Conservation (phyloP, 2,113 vertebrate species). For the Hyaena hyaena region DNA sequence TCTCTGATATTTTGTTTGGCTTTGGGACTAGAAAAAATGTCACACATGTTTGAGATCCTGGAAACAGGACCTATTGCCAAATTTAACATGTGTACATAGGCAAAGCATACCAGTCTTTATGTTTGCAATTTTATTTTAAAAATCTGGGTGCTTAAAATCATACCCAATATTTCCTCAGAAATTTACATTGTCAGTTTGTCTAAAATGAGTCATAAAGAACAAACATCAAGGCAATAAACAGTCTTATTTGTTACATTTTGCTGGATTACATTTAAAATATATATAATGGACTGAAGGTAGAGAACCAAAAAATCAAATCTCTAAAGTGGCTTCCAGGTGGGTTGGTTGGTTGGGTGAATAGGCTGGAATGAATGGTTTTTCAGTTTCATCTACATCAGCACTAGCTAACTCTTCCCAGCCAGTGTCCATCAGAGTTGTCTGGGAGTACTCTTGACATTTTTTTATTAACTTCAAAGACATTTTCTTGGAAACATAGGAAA, state of each 20-base stretch:
- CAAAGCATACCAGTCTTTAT: background rate
- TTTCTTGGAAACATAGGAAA: background rate
- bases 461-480: background rate
- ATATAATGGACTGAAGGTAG: background rate
- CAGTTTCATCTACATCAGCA: background rate
- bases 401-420: background rate
- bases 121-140: background rate
- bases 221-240: conserved; percentile 33
- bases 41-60: conserved; percentile 21
- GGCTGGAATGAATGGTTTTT: background rate
- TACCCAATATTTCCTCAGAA: background rate
- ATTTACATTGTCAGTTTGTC: background rate
- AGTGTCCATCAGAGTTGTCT: background rate
- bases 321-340: background rate
- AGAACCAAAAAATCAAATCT: background rate
- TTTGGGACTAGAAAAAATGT: background rate
- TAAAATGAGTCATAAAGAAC: conserved; percentile 34
- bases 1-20: background rate
- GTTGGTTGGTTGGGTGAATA: background rate
- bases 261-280: conserved; percentile 39
- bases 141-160: background rate
- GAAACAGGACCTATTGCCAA: background rate
- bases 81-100: background rate
- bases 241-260: conserved; percentile 14
- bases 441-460: background rate